Evolutionary conservation across 2,797 vertebrate species (phyloP).

Genomic region (Crocidura indochinensis): DNA sequence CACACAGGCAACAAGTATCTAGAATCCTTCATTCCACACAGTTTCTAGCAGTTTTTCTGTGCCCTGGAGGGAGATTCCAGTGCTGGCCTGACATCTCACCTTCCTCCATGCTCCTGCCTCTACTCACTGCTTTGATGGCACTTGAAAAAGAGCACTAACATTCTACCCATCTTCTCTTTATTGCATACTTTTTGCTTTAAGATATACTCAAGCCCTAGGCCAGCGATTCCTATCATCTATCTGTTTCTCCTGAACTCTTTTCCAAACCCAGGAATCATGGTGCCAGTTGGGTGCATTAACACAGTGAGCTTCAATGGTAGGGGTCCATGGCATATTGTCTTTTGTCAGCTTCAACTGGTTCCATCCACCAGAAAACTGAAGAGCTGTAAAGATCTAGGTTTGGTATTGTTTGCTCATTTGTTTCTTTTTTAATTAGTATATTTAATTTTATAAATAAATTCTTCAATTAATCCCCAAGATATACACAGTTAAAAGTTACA

Average conservation of each 20-base stretch:
- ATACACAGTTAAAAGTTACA: too few species aligned
- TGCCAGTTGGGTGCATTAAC: background rate
- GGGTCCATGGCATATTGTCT: background rate
- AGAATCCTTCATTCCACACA: background rate
- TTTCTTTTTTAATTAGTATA: background rate
- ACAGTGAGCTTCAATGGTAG: background rate
- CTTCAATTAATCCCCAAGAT: too few species aligned
- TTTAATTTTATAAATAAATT: background rate
- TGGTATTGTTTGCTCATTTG: background rate
- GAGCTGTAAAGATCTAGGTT: background rate
- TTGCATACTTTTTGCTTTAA: background rate
- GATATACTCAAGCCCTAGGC: background rate
- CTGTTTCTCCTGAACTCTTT: background rate
- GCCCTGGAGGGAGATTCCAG: background rate
- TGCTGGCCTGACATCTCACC: too few species aligned
- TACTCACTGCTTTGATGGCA: rapidly evolving
- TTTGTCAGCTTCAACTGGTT: background rate
- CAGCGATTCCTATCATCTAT: background rate
- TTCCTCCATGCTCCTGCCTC: background rate
- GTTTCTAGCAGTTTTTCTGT: background rate
- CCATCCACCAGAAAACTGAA: background rate
- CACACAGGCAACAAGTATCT: background rate
- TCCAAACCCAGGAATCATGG: background rate
- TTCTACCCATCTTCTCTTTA: too few species aligned
- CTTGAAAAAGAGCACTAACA: background rate